Percentiles rank a stretch among this genome's conserved stretches.
These are phyloP conservation scores for Clarias fuscus DNA, from an alignment of 2,797 vertebrate genomes.

Conservation along the genomic window DNA sequence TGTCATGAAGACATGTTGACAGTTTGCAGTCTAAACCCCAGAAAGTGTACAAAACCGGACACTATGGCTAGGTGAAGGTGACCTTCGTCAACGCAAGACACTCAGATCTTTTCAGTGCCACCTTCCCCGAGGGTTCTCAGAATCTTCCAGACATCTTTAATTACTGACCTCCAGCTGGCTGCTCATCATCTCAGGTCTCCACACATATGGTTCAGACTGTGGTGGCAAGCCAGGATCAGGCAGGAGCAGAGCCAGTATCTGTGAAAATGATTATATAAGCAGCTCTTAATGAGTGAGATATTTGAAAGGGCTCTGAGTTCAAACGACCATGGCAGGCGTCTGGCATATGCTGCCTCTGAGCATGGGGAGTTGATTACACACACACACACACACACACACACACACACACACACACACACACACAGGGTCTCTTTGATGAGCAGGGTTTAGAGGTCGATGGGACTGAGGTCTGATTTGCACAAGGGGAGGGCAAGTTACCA, in stretches of 20 bases:
- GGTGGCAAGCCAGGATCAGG: constrained; percentile 54
- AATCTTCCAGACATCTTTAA: constrained; percentile 71
- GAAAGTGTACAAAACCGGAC: background rate
- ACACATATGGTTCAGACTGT: constrained; percentile 19
- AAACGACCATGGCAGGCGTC: constrained; percentile 72
- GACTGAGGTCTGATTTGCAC: constrained; percentile 68
- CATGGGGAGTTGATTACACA: constrained; percentile 69
- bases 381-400: constrained; percentile 45
- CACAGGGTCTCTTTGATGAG: constrained; percentile 70
- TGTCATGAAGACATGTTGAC: background rate
- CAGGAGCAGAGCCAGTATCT: constrained; percentile 70
- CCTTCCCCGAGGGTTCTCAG: constrained; percentile 59
- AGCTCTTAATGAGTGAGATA: constrained; percentile 74
- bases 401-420: constrained; percentile 41
- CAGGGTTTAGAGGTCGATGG: constrained; percentile 69
- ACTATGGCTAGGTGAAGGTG: constrained; percentile 52
- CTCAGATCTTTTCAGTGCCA: constrained; percentile 58
- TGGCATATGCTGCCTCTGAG: constrained; percentile 73
- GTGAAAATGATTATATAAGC: constrained; percentile 79
- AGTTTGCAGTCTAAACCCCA: background rate
- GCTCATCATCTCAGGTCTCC: constrained; percentile 69
- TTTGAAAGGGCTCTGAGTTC: constrained; percentile 73
- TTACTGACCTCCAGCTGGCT: constrained; percentile 71
- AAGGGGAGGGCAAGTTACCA: constrained; percentile 56
- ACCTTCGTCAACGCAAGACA: constrained; percentile 70